Percentiles rank a stretch among this genome's conserved stretches.
Evolutionary conservation across 92 coral and sea anemone species (phyloP).

Genomic region (Micromussa lordhowensis): DNA sequence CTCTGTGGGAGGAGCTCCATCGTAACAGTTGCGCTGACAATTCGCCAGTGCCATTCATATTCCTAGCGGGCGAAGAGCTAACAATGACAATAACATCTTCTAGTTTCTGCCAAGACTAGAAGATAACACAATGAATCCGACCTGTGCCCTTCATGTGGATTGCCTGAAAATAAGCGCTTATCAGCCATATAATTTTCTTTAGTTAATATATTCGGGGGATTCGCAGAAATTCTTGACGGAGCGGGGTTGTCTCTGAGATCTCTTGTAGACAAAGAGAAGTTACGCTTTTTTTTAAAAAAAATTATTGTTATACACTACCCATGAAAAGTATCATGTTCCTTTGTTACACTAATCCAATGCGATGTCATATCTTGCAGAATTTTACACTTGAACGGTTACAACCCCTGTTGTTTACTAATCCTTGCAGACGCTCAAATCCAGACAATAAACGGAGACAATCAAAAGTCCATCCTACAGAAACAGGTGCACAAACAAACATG

Average conservation of each 20-base stretch:
- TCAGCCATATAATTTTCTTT: too few species aligned
- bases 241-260: too few species aligned
- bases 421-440: constrained; percentile 10
- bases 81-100: neutral
- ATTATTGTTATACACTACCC: too few species aligned
- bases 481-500: constrained; percentile 5
- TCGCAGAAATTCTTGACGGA: too few species aligned
- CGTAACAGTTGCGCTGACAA: neutral
- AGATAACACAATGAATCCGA: neutral
- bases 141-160: too few species aligned
- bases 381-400: constrained; percentile 17
- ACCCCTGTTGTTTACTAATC: constrained; percentile 15
- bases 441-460: neutral
- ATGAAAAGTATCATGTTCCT: neutral
- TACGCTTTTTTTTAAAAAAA: neutral
- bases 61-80: neutral
- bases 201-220: too few species aligned
- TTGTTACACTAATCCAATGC: neutral
- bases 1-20: too few species aligned
- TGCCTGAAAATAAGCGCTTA: too few species aligned
- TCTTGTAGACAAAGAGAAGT: too few species aligned
- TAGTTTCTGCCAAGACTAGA: neutral
- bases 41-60: neutral
- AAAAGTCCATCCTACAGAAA: constrained; percentile 22
- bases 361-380: neutral